Conservation (phyloP, 2,113 vertebrate genomes). For the Mirounga angustirostris region DNA sequence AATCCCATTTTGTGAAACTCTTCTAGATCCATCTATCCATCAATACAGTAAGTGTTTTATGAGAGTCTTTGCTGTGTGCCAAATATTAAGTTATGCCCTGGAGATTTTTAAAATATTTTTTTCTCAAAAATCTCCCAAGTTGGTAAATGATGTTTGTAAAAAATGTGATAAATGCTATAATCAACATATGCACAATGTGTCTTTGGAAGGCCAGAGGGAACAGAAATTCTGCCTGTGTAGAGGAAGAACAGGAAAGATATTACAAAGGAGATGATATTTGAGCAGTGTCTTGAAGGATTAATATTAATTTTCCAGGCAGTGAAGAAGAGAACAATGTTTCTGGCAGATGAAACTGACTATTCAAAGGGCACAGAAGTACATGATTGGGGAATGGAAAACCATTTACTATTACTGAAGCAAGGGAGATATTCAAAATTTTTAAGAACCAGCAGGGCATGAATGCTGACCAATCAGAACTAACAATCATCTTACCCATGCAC, state of each 20-base stretch:
- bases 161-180: not conserved
- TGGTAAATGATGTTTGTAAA: not conserved
- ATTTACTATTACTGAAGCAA: not conserved
- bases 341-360: not conserved
- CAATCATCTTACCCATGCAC: not conserved
- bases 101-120: slow-evolving; percentile 17
- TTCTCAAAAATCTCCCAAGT: not conserved
- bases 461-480: slow-evolving; percentile 18
- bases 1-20: not conserved
- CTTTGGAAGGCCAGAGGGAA: not conserved
- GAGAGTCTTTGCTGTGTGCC: not conserved
- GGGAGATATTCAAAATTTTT: not conserved
- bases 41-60: slow-evolving; percentile 26
- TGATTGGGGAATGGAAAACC: not conserved
- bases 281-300: not conserved
- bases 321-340: not conserved
- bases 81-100: not conserved
- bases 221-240: not conserved
- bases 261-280: not conserved
- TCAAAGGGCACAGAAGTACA: not conserved
- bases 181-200: not conserved
- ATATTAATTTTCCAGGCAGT: slow-evolving; percentile 21
- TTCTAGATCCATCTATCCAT: not conserved
- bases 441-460: not conserved
- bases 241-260: not conserved